These are phyloP conservation scores for Lepidochitona cinerea DNA, from an alignment of 2,888 invertebrate genomes.

Conservation along the genomic window DNA sequence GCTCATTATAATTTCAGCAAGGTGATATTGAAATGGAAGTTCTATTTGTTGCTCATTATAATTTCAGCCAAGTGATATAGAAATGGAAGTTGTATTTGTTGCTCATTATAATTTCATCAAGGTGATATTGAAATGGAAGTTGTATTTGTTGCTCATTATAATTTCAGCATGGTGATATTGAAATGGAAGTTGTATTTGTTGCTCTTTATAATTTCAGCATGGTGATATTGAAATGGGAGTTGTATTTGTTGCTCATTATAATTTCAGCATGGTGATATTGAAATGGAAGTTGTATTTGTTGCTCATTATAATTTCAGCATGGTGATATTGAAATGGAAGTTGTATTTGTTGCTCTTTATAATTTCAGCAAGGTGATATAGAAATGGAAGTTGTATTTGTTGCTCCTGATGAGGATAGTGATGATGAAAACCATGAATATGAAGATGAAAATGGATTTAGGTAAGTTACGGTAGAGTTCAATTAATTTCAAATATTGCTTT, in stretches of 20 bases:
- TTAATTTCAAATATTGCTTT: background rate
- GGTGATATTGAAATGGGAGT: slow-evolving; percentile 84
- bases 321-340: background rate
- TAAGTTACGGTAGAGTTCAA: slow-evolving; percentile 34
- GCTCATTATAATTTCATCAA: too few relatives aligned
- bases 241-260: slow-evolving; percentile 83
- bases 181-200: too few relatives aligned
- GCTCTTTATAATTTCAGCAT: too few relatives aligned
- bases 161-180: too few relatives aligned
- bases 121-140: too few relatives aligned
- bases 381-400: slow-evolving; percentile 84
- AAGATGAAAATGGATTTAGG: slow-evolving; percentile 70
- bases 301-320: too few relatives aligned
- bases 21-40: too few relatives aligned
- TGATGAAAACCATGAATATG: slow-evolving; percentile 70
- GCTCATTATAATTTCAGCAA: too few relatives aligned
- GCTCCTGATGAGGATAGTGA: slow-evolving; percentile 78
- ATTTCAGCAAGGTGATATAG: slow-evolving; percentile 79
- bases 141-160: too few relatives aligned
- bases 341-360: slow-evolving; percentile 10
- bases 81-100: too few relatives aligned
- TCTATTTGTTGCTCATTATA: too few relatives aligned
- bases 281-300: slow-evolving; percentile 84
- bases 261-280: slow-evolving; percentile 80
- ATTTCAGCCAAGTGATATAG: too few relatives aligned